Evolutionary conservation across 2,113 vertebrate species (phyloP).

Genomic region (Peromyscus californicus): DNA sequence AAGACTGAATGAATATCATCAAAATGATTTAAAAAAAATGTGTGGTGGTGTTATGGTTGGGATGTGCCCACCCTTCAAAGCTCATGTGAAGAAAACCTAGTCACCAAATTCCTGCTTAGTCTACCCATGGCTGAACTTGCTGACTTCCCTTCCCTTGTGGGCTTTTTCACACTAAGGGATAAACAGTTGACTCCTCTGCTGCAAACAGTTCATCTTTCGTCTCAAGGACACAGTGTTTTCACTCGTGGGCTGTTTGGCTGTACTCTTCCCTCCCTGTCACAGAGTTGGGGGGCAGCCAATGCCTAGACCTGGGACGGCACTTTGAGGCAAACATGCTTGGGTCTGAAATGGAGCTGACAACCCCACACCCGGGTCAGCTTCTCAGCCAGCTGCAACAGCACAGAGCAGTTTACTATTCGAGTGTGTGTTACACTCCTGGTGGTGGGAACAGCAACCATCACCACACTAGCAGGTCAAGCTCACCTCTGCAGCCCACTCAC

Average conservation of each 20-base stretch:
- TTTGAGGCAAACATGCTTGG: background rate
- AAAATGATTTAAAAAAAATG: background rate
- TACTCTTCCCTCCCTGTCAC: background rate
- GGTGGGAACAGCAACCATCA: too few species aligned
- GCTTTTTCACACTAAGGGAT: background rate
- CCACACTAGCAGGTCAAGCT: background rate
- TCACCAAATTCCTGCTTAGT: background rate
- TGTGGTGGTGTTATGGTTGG: background rate
- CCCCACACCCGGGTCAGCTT: too few species aligned
- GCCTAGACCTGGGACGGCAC: background rate
- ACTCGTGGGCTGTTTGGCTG: background rate
- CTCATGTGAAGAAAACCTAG: background rate
- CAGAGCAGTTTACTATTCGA: background rate
- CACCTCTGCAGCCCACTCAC: background rate
- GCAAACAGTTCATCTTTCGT: background rate
- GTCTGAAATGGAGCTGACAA: background rate
- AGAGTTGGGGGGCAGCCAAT: background rate
- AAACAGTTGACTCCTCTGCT: background rate
- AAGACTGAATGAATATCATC: background rate
- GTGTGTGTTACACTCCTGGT: background rate
- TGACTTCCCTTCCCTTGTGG: background rate
- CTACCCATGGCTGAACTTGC: background rate
- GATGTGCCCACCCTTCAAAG: background rate
- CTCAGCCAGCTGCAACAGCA: background rate
- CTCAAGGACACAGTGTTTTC: background rate